phyloP scores from a whole-genome alignment of 2,888 invertebrate genomes.

The Hemaris fuciformis region DNA sequence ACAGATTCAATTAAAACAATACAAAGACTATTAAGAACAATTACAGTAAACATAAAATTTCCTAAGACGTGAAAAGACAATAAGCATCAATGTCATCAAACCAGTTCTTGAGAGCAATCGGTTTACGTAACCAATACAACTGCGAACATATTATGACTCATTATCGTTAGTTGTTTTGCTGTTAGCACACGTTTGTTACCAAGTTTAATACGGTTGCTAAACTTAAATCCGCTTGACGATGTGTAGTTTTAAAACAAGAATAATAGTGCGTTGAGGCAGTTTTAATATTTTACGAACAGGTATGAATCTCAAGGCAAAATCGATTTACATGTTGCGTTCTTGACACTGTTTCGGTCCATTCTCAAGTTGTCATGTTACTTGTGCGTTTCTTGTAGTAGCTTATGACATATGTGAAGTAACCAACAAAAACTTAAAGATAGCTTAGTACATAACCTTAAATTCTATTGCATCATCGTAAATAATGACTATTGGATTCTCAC shows the following conservation, averaged over 20 bases:
- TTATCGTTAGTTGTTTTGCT: constrained; percentile 27
- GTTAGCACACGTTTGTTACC: constrained; percentile 22
- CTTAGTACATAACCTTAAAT: neutral
- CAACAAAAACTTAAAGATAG: neutral
- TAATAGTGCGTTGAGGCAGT: constrained; percentile 23
- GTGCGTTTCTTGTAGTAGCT: neutral
- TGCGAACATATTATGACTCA: constrained; percentile 20
- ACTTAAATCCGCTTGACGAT: neutral
- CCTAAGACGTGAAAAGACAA: constrained; percentile 11
- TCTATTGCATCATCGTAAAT: neutral
- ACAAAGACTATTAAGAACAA: neutral
- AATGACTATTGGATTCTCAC: no score
- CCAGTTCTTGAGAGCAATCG: constrained; percentile 30
- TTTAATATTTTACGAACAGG: constrained; percentile 29
- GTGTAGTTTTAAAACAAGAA: neutral
- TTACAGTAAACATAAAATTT: neutral
- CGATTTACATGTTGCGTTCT: constrained; percentile 35
- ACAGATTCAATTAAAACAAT: no score
- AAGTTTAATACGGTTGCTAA: neutral
- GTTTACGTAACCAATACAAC: constrained; percentile 30
- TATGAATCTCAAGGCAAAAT: constrained; percentile 45
- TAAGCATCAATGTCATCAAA: constrained; percentile 35
- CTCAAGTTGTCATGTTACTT: neutral
- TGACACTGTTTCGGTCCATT: constrained; percentile 25
- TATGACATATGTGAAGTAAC: neutral